Evolutionary conservation across 2,888 invertebrate species (phyloP), one percentile per base, ranked within the genome.

Genomic region (Glyphotaelius pellucidus): DNA sequence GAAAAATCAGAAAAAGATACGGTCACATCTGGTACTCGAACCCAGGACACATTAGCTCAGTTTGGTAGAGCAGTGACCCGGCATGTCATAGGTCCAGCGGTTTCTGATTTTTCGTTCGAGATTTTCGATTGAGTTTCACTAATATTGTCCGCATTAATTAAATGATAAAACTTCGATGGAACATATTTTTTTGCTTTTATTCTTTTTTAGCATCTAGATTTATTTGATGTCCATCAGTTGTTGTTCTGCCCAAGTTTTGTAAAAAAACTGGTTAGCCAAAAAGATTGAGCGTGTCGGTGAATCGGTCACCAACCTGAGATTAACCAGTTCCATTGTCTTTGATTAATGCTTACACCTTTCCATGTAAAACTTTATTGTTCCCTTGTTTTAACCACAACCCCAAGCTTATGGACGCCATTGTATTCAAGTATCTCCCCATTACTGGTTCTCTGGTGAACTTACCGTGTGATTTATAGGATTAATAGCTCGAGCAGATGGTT

Each of bases 231-330:
- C 67, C 67, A 67, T n/a, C 25, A 67, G 7, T n/a, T 25, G 67
- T 67, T 25, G 67, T 67, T 25, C 67, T 67, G 67, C 25, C 67
- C n/a, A n/a, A 67, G 67, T 67, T 67, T n/a, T 67, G 15, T 47
- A 67, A 67, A 67, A 52, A 67, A 67, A 25, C 25, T 67, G 67
- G 25, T 9, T 67, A 67, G n/a, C 67, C 25, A 67, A 67, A 67
- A n/a, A 67, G 67, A 67, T 67, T 67, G 25, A 67, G 67, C 67
- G 67, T 67, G 67, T 67, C 67, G 67, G 67, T 67, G 88, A 89
- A 67, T 79, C 79, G 88, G 79, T 67, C 88, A 35, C 88, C 88
- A 79, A 89, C 79, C 80, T 79, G 14, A 79, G 79, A 35, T 89
- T 80, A 89, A 35, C 30, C 88, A 32, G 19, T 79, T 79, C n/a